Conservation (phyloP, 1,140 invertebrate species). For the Drosophila trapezifrons region DNA sequence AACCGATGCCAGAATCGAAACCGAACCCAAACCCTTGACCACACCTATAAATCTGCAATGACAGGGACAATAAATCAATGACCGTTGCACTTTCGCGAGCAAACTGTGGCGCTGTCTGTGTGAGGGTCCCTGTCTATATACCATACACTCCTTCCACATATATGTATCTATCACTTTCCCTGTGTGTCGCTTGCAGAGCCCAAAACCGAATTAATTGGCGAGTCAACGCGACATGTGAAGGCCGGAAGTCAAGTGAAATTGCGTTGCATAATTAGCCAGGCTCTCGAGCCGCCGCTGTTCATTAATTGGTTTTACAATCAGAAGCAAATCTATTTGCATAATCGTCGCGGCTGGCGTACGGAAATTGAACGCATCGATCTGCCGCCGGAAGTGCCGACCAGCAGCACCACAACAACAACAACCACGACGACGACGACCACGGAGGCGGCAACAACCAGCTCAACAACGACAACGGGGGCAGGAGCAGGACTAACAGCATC, state of each 20-base stretch:
- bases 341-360: slow-evolving; percentile 81
- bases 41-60: slow-evolving; percentile 63
- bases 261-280: slow-evolving; percentile 87
- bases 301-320: slow-evolving; percentile 87
- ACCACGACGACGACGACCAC: slow-evolving; percentile 22
- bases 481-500: slow-evolving; percentile 28
- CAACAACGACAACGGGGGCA: slow-evolving; percentile 26
- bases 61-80: slow-evolving; percentile 71
- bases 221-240: slow-evolving; percentile 86
- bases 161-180: slow-evolving; percentile 26
- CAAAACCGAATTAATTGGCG: slow-evolving; percentile 87
- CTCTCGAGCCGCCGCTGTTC: slow-evolving; percentile 87
- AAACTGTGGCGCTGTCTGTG: slow-evolving; percentile 25
- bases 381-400: slow-evolving; percentile 70
- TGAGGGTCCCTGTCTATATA: slow-evolving; percentile 13
- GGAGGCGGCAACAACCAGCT: slow-evolving; percentile 4
- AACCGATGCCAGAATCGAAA: slow-evolving; percentile 24
- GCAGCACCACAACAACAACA: slow-evolving; percentile 48
- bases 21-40: slow-evolving; percentile 17
- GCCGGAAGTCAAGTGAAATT: slow-evolving; percentile 87
- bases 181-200: slow-evolving; percentile 84
- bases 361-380: slow-evolving; percentile 84
- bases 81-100: slow-evolving; percentile 53
- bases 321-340: slow-evolving; percentile 84
- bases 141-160: not conserved